These are phyloP conservation scores for Esox lucius DNA, from an alignment of 2,797 vertebrate species.

Conservation along the genomic window DNA sequence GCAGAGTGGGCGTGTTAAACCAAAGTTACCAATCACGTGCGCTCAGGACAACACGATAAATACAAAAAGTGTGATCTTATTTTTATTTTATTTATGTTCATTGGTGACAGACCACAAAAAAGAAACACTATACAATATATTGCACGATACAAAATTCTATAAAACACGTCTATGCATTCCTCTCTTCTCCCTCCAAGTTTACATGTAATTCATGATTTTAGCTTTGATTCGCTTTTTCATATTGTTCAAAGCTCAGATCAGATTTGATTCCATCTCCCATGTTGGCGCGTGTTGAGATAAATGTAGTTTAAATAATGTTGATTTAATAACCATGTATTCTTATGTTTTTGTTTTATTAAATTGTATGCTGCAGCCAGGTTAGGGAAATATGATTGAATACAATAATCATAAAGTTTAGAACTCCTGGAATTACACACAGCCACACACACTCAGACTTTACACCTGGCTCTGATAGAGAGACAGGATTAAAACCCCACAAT, in stretches of 20 bases:
- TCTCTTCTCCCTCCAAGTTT: slow-evolving; percentile 5
- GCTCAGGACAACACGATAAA: background rate
- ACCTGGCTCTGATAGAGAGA: too few relatives aligned
- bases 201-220: slow-evolving; percentile 14
- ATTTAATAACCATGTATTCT: too few relatives aligned
- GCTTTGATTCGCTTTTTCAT: background rate
- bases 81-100: slow-evolving; percentile 38
- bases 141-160: slow-evolving; percentile 2
- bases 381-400: too few relatives aligned
- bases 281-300: too few relatives aligned
- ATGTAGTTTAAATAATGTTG: too few relatives aligned
- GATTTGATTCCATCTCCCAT: background rate
- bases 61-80: slow-evolving; percentile 23
- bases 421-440: too few relatives aligned
- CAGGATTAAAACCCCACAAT: too few relatives aligned
- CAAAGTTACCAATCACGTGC: background rate
- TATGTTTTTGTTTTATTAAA: too few relatives aligned
- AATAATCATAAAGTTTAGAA: too few relatives aligned
- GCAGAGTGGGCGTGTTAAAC: background rate
- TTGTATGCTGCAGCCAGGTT: too few relatives aligned
- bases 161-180: slow-evolving; percentile 12
- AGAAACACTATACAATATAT: slow-evolving; percentile 18
- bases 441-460: too few relatives aligned
- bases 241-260: background rate
- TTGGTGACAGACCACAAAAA: slow-evolving; percentile 16